Base-by-base conservation (phyloP, 2,113 vertebrate species). In the Taxidea taxus region DNA sequence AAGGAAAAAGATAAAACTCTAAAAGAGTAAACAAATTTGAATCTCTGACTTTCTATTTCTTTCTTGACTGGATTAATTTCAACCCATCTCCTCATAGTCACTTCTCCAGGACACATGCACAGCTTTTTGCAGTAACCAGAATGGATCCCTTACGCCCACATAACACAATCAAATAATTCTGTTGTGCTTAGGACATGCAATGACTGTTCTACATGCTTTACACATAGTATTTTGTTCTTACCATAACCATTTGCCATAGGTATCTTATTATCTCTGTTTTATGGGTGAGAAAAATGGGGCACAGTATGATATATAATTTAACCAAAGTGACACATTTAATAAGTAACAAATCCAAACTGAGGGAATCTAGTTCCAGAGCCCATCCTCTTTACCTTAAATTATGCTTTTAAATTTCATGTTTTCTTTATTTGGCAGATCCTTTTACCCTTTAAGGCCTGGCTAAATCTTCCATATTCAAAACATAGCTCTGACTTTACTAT, bases 91-190 rank as follows among this genome's bases (percentile, higher is more conserved):
- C 2, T 11, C 8, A 1, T 5, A 16, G 2, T 44, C 31, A 23
- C 11, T 58, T 47, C 29, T 74, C 34, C 47, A 31, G 18, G 25
- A 9, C 29, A 68, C 1, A 23, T 0, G 4, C 9, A 7, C 18
- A 94, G 64, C 91, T 77, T 97, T 96, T 96, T 90, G 44, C 85
- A 95, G 92, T 88, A 97, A 97, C 39, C 78, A 86, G 89, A 51
- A 92, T 31, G 54, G 82, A 60, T 54, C 27, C 8, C 13, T 47
- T 29, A 42, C n/a, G 16, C 56, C 34, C 85, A 60, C 90, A 94
- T 95, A 97, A 98, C 93, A 80, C 92, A 97, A 96, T 77, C 29
- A 91, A 25, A 37, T 87, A 12, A 39, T n/a, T 49, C 78, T 9
- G n/a, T 2, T 1, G 23, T 58, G 21, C 56, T 80, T 81, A 21